phyloP scores from a whole-genome alignment of 2,888 invertebrate genomes.

The Balanococcus diminutus region DNA sequence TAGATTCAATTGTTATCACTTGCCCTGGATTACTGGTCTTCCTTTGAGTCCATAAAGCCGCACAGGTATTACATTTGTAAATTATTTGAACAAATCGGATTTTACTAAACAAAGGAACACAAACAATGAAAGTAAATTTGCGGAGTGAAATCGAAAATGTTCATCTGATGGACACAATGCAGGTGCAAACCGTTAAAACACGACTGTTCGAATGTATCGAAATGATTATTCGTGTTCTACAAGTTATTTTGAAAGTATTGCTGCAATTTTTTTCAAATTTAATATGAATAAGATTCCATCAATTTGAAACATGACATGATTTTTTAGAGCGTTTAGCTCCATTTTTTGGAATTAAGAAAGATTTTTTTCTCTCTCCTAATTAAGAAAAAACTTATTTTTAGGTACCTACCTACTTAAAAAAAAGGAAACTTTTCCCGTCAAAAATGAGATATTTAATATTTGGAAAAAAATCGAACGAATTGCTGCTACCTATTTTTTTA shows the following conservation, averaged over 20 bases:
- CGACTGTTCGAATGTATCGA: not conserved
- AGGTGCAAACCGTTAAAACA: not conserved
- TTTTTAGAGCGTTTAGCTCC: no score
- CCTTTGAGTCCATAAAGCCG: slow-evolving; percentile 2
- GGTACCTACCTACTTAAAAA: no score
- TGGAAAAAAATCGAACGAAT: no score
- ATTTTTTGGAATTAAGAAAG: no score
- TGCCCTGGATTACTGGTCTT: slow-evolving; percentile 16
- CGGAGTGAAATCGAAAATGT: slow-evolving; percentile 24
- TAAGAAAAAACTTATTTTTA: no score
- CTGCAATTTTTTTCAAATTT: not conserved
- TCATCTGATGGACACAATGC: not conserved
- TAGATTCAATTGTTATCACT: slow-evolving; percentile 3
- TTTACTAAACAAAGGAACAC: not conserved
- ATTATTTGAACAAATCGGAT: slow-evolving; percentile 39
- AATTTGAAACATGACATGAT: no score
- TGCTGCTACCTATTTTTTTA: no score
- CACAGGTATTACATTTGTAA: slow-evolving; percentile 26
- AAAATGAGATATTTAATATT: no score
- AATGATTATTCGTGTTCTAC: not conserved
- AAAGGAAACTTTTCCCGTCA: no score
- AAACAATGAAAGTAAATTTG: slow-evolving; percentile 35
- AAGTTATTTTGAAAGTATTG: not conserved
- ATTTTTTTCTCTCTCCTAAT: no score
- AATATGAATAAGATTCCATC: no score